Conservation (phyloP, 2,113 vertebrate genomes). For the Apteryx mantelli region DNA sequence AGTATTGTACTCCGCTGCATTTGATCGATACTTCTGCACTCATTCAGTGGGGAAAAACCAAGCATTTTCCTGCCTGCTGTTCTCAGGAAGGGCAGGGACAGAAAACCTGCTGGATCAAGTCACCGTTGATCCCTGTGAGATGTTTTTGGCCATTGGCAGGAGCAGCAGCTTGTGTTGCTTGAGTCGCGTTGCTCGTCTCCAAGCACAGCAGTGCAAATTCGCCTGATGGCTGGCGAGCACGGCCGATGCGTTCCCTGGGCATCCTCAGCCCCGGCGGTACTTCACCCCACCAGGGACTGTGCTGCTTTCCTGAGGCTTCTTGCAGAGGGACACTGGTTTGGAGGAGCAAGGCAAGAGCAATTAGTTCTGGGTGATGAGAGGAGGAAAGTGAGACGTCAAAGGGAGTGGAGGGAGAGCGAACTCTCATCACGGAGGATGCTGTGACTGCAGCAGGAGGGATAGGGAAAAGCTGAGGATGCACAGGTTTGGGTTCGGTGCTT, state of each 20-base stretch:
- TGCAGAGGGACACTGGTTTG: not conserved
- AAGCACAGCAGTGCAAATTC: not conserved
- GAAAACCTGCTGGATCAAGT: not conserved
- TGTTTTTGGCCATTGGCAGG: not conserved
- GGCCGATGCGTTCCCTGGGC: not conserved
- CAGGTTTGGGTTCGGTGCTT: not conserved
- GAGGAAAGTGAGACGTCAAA: not conserved
- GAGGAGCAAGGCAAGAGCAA: not conserved
- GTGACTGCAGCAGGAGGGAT: not conserved
- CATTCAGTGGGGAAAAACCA: not conserved
- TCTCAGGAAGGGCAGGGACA: not conserved
- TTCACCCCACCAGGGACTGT: not conserved
- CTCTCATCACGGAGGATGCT: not conserved
- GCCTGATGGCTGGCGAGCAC: not conserved
- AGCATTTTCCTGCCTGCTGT: not conserved
- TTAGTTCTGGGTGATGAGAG: not conserved
- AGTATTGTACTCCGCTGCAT: not conserved
- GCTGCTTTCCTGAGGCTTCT: not conserved
- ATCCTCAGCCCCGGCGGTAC: not conserved
- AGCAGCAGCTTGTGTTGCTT: not conserved
- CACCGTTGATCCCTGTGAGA: not conserved
- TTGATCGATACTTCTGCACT: not conserved
- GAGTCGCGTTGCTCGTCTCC: accelerated
- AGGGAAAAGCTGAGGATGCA: not conserved
- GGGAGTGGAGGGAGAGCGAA: not conserved